These are phyloP conservation scores for Peromyscus californicus DNA, from an alignment of 2,113 vertebrate genomes.

Conservation along the genomic window DNA sequence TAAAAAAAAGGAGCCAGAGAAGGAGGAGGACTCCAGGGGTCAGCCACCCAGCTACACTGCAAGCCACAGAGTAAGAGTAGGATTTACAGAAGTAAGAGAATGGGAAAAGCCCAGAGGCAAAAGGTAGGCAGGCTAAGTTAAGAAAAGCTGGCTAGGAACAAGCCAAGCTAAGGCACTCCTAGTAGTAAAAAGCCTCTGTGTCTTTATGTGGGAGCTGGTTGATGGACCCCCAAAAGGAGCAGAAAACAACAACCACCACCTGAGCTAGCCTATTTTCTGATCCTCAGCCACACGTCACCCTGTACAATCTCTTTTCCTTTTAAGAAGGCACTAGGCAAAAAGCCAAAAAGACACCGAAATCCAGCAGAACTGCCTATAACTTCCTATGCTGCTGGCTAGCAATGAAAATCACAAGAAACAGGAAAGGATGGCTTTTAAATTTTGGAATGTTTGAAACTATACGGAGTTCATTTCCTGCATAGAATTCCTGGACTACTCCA, in stretches of 20 bases:
- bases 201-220: too few species aligned
- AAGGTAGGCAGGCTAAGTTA: too few species aligned
- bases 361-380: neutral
- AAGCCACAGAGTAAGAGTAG: too few species aligned
- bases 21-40: too few species aligned
- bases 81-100: too few species aligned
- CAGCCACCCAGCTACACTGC: too few species aligned
- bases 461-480: conserved; percentile 6
- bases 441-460: neutral
- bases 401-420: neutral
- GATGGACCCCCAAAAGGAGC: too few species aligned
- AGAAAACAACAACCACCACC: neutral
- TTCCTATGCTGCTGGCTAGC: neutral
- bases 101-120: too few species aligned
- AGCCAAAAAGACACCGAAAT: neutral
- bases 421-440: conserved; percentile 1
- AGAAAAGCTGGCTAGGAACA: too few species aligned
- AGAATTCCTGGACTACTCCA: conserved; percentile 25
- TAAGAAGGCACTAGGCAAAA: neutral
- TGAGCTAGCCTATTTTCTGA: neutral
- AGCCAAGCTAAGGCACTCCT: too few species aligned
- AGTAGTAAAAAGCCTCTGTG: too few species aligned
- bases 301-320: neutral
- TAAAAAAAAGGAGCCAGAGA: too few species aligned
- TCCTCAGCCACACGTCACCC: neutral